Conservation (phyloP, 2,797 vertebrate genomes). For the Peromyscus attwateri region DNA sequence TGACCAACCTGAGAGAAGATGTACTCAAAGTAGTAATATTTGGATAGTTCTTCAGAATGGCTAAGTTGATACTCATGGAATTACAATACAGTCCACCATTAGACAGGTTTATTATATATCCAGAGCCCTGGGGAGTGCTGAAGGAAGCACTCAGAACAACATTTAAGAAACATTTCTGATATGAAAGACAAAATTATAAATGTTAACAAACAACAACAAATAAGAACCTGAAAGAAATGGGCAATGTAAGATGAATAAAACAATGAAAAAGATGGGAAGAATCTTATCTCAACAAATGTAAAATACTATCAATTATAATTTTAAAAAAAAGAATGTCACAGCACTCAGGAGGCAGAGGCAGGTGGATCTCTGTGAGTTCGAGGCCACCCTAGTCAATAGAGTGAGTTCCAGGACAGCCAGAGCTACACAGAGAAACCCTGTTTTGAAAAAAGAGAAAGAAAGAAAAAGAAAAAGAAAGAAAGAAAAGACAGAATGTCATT, state of each 20-base stretch:
- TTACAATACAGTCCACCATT: background rate
- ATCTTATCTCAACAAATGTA: background rate
- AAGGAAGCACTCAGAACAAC: background rate
- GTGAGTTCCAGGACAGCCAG: background rate
- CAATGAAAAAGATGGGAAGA: background rate
- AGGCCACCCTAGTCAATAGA: background rate
- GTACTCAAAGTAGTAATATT: background rate
- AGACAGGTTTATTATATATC: background rate
- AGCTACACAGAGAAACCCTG: background rate
- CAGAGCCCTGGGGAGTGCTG: background rate
- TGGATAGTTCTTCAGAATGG: background rate
- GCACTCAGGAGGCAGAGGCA: background rate
- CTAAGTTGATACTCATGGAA: background rate
- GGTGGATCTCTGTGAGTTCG: background rate
- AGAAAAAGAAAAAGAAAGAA: too few species aligned
- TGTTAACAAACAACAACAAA: background rate
- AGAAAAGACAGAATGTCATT: background rate
- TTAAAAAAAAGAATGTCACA: background rate
- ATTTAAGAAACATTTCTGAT: background rate
- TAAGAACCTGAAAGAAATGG: constrained; percentile 20
- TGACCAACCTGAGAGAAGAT: background rate
- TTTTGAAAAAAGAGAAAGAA: background rate
- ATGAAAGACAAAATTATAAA: constrained; percentile 10
- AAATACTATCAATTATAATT: background rate
- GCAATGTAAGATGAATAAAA: constrained; percentile 12